A percentile compares a stretch with the other conserved stretches of the same genome.
phyloP scores from a whole-genome alignment of 2,888 invertebrate genomes.

The Epiblema foenella region DNA sequence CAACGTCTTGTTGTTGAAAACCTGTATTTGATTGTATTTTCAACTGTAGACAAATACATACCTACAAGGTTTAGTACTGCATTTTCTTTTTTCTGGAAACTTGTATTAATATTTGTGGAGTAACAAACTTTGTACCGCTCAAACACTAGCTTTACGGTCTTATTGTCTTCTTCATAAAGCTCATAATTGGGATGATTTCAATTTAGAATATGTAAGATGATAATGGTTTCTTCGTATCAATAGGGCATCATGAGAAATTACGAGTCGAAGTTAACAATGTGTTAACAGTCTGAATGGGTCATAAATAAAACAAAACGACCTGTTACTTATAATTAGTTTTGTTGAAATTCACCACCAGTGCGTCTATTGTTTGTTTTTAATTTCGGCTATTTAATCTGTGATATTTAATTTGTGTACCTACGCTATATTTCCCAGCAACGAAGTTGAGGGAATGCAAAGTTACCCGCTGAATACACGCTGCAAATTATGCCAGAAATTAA shows the following conservation, averaged over 20 bases:
- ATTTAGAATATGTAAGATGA: not conserved
- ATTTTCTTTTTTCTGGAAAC: not conserved
- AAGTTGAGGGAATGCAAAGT: not conserved
- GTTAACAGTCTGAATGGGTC: conserved; percentile 55
- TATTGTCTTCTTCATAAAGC: not conserved
- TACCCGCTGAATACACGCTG: not conserved
- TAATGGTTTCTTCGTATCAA: conserved; percentile 27
- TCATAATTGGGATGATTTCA: not conserved
- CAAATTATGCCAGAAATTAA: not conserved
- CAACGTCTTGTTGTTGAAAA: not conserved
- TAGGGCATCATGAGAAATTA: conserved; percentile 54
- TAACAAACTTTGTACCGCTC: not conserved
- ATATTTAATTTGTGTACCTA: conserved; percentile 1
- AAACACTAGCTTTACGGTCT: not conserved
- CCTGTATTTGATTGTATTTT: not conserved
- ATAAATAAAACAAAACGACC: conserved; percentile 58
- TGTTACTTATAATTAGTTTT: conserved; percentile 55
- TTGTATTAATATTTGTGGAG: not conserved
- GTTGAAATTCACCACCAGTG: conserved; percentile 46
- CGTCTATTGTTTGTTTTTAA: conserved; percentile 50
- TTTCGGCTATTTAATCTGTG: conserved; percentile 32
- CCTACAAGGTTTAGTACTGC: not conserved
- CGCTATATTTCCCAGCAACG: not conserved
- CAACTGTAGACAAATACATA: not conserved
- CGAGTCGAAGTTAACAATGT: conserved; percentile 52